Evolutionary conservation across 2,797 vertebrate genomes (phyloP).

Genomic region (Tragopan temminckii): DNA sequence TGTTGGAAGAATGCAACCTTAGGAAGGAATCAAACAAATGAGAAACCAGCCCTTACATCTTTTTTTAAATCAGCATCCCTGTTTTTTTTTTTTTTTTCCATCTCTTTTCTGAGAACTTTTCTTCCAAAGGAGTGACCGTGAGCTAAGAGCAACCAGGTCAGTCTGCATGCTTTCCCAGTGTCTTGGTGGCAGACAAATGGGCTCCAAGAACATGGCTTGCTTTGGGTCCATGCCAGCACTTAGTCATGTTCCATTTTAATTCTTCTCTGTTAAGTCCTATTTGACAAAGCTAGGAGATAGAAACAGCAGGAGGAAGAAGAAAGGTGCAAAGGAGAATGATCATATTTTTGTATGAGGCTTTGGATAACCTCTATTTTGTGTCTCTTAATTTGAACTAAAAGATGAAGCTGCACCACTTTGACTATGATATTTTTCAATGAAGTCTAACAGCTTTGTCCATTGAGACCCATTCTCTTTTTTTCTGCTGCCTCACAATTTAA

Average conservation of each 20-base stretch:
- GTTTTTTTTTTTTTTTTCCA: not conserved
- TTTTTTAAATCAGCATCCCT: not conserved
- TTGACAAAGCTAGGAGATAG: not conserved
- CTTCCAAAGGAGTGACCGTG: not conserved
- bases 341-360: accelerated
- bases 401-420: not conserved
- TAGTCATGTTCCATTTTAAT: not conserved
- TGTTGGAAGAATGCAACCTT: not conserved
- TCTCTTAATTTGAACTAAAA: not conserved
- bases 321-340: accelerated
- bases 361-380: not conserved
- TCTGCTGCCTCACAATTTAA: not conserved
- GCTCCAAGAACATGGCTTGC: not conserved
- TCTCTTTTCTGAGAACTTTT: not conserved
- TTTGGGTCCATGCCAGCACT: not conserved
- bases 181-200: not conserved
- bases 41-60: not conserved
- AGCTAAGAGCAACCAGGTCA: not conserved
- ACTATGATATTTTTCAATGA: not conserved
- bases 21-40: not conserved
- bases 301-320: not conserved
- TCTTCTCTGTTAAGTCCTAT: accelerated
- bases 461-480: not conserved
- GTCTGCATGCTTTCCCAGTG: not conserved
- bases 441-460: not conserved